These are phyloP conservation scores for Brachyalestes nurse DNA, from an alignment of 2,797 vertebrate genomes.

Conservation along the genomic window DNA sequence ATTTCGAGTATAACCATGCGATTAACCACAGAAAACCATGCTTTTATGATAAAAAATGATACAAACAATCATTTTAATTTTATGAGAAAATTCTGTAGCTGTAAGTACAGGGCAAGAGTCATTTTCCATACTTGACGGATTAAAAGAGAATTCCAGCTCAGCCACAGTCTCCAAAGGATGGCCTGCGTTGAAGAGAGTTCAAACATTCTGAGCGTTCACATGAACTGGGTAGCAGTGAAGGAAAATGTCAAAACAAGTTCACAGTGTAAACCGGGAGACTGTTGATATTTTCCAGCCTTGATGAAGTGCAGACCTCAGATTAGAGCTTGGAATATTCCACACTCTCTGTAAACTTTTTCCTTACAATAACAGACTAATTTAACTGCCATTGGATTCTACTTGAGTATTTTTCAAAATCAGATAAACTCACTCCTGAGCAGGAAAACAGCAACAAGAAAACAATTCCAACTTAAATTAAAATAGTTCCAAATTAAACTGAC, in stretches of 20 bases:
- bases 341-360: constrained; percentile 12
- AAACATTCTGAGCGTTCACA: background rate
- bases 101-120: no score
- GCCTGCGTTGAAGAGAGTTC: background rate
- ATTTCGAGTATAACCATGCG: no score
- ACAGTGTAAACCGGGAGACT: background rate
- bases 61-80: no score
- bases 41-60: no score
- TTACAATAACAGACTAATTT: constrained; percentile 5
- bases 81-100: no score
- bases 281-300: constrained; percentile 25
- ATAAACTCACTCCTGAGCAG: background rate
- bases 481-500: no score
- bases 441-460: no score
- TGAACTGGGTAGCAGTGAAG: background rate
- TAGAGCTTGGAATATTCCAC: background rate
- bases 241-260: constrained; percentile 27
- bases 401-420: background rate
- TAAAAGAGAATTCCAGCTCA: background rate
- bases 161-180: background rate
- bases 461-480: no score
- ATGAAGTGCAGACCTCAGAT: constrained; percentile 36
- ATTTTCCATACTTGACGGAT: background rate
- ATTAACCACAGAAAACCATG: no score
- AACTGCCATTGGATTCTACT: background rate